A percentile compares a stretch with the other conserved stretches of the same genome.
These are phyloP conservation scores for Rotaria magnacalcarata DNA, from an alignment of 2,888 invertebrate species.

Conservation along the genomic window DNA sequence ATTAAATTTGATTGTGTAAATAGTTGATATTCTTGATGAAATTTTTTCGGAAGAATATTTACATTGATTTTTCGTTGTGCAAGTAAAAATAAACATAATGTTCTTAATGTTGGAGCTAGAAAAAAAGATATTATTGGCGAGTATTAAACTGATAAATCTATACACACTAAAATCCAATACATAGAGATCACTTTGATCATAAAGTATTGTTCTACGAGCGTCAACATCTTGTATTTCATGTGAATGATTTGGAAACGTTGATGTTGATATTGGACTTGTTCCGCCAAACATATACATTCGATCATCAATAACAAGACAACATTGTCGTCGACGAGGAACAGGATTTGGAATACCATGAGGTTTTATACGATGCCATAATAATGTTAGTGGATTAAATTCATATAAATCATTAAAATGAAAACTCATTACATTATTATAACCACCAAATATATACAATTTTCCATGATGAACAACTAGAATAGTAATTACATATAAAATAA, in stretches of 20 bases:
- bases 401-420: slow-evolving; percentile 79
- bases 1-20: background rate
- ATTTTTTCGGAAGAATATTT: background rate
- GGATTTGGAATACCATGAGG: slow-evolving; percentile 54
- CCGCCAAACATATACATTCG: slow-evolving; percentile 81
- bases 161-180: background rate
- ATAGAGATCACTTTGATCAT: slow-evolving; percentile 22
- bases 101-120: background rate
- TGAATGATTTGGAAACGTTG: background rate
- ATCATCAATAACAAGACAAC: slow-evolving; percentile 71
- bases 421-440: slow-evolving; percentile 73
- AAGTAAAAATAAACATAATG: background rate
- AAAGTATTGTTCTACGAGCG: background rate
- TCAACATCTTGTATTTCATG: background rate
- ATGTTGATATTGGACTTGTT: slow-evolving; percentile 64
- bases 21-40: background rate
- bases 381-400: slow-evolving; percentile 65
- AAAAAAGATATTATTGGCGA: background rate
- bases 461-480: slow-evolving; percentile 72
- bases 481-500: slow-evolving; percentile 46
- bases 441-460: slow-evolving; percentile 81
- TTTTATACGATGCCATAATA: slow-evolving; percentile 49
- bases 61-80: background rate
- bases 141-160: too few relatives aligned
- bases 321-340: slow-evolving; percentile 65